phyloP scores from a whole-genome alignment of 2,113 vertebrate genomes.

The Amphiprion ocellaris region DNA sequence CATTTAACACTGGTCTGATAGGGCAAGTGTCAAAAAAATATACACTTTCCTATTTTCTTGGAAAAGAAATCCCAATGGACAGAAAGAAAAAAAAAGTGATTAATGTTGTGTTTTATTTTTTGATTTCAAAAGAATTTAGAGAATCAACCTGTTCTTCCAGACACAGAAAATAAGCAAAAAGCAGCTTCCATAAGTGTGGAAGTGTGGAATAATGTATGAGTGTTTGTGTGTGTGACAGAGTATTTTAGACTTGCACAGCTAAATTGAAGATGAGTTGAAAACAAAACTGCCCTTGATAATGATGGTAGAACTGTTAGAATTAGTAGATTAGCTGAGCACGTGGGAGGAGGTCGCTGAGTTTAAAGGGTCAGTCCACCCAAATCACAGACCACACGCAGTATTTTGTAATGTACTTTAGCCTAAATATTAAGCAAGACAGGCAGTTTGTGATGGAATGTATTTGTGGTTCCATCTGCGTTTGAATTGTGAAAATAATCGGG shows the following conservation, averaged over 20 bases:
- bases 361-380: constrained; percentile 28
- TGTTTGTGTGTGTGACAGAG: not conserved
- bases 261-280: constrained; percentile 34
- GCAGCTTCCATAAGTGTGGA: constrained; percentile 50
- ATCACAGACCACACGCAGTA: not conserved
- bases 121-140: constrained; percentile 59
- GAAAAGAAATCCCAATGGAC: constrained; percentile 55
- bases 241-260: constrained; percentile 38
- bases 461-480: no score
- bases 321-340: constrained; percentile 6
- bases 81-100: constrained; percentile 63
- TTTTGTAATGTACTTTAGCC: not conserved
- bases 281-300: constrained; percentile 26
- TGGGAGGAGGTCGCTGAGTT: constrained; percentile 50
- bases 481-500: no score
- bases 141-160: constrained; percentile 77
- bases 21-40: constrained; percentile 50
- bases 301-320: constrained; percentile 12
- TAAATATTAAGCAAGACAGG: not conserved
- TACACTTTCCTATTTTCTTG: constrained; percentile 24
- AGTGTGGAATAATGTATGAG: constrained; percentile 8
- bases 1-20: constrained; percentile 56
- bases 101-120: constrained; percentile 72
- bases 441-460: no score
- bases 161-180: constrained; percentile 72